Base-by-base conservation (phyloP, 2,113 vertebrate species). In the Mus spicilegus region DNA sequence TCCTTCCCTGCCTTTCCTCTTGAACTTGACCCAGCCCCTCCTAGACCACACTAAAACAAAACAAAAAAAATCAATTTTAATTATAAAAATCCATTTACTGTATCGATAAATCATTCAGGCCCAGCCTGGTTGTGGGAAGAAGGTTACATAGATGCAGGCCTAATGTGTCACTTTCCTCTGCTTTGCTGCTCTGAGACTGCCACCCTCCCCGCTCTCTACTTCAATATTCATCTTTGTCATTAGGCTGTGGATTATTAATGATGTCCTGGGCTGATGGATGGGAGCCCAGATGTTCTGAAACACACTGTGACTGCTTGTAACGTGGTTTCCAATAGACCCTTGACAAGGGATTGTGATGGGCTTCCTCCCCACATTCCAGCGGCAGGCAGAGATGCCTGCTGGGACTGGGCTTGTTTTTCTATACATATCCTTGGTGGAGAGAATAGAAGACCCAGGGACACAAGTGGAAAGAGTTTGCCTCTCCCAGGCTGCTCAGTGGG, bases 51-150 rank as follows among this genome's bases (percentile, higher is more conserved):
- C 96, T 97, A 97, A 98, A 98, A 98, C 96, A 77, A 87, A 56
- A 86, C 84, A 69, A 86, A 56, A 88, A 96, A 98, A 98, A 98
- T 99, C 98, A 98, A 98, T 99, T 98, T 99, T 98, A 98, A 99
- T 98, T 98, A 98, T 98, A 97, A 98, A 98, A 98, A 98, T 98
- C 97, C 70, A 87, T 97, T 97, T 97, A 95, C 94, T 0, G 0
- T 97, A 96, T 97, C 97, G 94, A 98, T 98, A 97, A 98, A 98
- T 98, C 98, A 98, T 65, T 88, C 0, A 0, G 19, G 36, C 46
- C 70, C 0, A 14, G 76, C 0, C 0, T 36, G 85, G 91, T 77
- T 95, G 82, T 9, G 54, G 92, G 82, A 36, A 97, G 97, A 96
- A 97, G 97, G 97, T 87, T 97, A 95, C 94, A 98, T 97, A 98